These are phyloP conservation scores for Cathartes aura DNA, from an alignment of 2,113 vertebrate genomes.

Conservation along the genomic window DNA sequence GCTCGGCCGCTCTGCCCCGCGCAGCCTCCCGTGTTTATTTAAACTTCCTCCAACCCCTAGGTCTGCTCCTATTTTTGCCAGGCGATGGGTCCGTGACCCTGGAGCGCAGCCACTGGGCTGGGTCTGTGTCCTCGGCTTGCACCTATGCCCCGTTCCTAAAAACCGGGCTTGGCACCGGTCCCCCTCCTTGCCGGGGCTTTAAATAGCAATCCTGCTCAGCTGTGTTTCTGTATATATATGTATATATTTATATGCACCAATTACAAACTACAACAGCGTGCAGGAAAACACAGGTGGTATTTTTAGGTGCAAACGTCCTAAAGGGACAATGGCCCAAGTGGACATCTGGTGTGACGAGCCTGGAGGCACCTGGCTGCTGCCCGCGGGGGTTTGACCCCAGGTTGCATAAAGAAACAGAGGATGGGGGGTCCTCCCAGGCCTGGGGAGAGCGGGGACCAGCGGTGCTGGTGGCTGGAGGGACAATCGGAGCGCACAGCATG, in stretches of 20 bases:
- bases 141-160: slow-evolving; percentile 16
- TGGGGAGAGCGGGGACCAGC: neutral
- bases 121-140: neutral
- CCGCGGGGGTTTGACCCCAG: rapidly evolving
- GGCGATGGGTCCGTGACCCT: neutral
- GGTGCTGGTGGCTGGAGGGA: neutral
- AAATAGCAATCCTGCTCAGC: slow-evolving; percentile 25
- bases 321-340: neutral
- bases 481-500: rapidly evolving
- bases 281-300: slow-evolving; percentile 12
- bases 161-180: neutral
- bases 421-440: neutral
- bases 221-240: neutral
- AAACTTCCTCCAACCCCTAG: neutral
- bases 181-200: neutral
- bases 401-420: neutral
- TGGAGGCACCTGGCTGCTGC: neutral
- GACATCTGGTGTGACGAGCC: neutral
- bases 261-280: neutral
- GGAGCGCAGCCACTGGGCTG: neutral
- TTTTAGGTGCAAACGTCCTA: neutral
- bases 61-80: neutral
- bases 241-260: neutral
- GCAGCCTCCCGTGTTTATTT: neutral
- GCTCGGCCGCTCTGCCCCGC: rapidly evolving